A percentile compares a stretch with the other conserved stretches of the same genome.
These are phyloP conservation scores for Rattus rattus DNA, from an alignment of 2,113 vertebrate genomes.

Conservation along the genomic window DNA sequence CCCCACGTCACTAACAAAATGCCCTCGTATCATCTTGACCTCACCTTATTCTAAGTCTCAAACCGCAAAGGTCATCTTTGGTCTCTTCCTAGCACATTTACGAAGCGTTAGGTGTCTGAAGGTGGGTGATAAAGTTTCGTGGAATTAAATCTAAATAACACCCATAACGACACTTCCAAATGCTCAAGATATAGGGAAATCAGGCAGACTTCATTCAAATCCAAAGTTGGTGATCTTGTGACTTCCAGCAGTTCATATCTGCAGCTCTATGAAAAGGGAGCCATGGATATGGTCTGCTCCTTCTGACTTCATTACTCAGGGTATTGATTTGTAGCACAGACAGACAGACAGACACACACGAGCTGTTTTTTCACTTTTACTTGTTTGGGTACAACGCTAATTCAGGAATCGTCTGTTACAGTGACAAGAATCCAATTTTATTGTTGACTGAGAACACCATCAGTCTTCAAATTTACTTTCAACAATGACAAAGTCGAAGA, in stretches of 20 bases:
- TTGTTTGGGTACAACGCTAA: neutral
- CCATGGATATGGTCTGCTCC: neutral
- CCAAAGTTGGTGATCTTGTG: neutral
- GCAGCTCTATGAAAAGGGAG: neutral
- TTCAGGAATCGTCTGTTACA: neutral
- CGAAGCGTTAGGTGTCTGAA: neutral
- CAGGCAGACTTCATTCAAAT: neutral
- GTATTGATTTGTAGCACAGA: neutral
- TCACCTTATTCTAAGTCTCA: slow-evolving; percentile 14
- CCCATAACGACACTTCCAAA: neutral
- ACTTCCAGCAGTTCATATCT: neutral
- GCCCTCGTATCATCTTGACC: slow-evolving; percentile 24
- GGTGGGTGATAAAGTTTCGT: slow-evolving; percentile 19
- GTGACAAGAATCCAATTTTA: neutral
- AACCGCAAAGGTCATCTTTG: neutral
- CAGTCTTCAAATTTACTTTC: slow-evolving; percentile 48
- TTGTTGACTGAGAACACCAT: neutral
- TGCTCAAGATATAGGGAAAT: slow-evolving; percentile 33
- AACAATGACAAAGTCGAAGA: slow-evolving; percentile 12
- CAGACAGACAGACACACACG: neutral
- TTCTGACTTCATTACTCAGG: slow-evolving; percentile 17
- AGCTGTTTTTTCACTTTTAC: neutral
- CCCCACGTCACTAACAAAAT: neutral
- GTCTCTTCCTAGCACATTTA: neutral
- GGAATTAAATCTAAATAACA: slow-evolving; percentile 41